Evolutionary conservation across 2,797 vertebrate species (phyloP), one percentile per base, ranked within the genome.

Genomic region (Gymnoscopelus braueri): DNA sequence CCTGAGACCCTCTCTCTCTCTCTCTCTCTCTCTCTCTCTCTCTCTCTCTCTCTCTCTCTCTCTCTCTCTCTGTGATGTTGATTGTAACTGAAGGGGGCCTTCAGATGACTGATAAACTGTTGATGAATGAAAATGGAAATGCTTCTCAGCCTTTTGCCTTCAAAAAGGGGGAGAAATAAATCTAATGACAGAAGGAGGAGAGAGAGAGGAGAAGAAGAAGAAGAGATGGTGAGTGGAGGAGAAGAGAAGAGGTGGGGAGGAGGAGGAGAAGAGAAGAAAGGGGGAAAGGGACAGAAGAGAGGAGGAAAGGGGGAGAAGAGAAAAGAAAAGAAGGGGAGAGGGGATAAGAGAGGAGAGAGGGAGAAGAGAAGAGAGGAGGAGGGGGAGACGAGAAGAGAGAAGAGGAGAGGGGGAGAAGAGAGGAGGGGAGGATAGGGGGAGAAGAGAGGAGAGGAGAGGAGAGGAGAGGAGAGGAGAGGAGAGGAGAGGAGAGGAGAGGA

Each of bases 81-180:
- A 92, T 89, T 84, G 82, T 77, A 80, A 81, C 81, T 90, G 88
- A 91, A 86, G 74, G 86, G 39, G 79, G 79, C 84, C 84, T 82
- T 84, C 80, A 84, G 78, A 86, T 91, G 88, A 91, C 87, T 89
- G 92, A 91, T 92, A 87, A 90, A 84, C 86, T 44, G 55, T 70
- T 92, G 91, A 93, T 91, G 90, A 91, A 93, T 93, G 91, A 88
- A 91, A 91, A 92, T 91, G 90, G 88, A 94, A 93, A 94, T 93
- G 84, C 82, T 91, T 90, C 89, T 88, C 86, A 91, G 89, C 90
- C 63, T 90, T 87, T 82, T 84, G 89, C 87, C 91, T 90, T 92
- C 91, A 91, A 86, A 89, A 80, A 71, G 14, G 26, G 26, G 23
- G 26, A 51, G 50, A 51, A 7, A 75, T 73, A 81, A 87, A 81